Percentiles rank a stretch among this genome's conserved stretches.
Evolutionary conservation across 2,797 vertebrate species (phyloP).

Genomic region (Lepidocolaptes lacrymiger): DNA sequence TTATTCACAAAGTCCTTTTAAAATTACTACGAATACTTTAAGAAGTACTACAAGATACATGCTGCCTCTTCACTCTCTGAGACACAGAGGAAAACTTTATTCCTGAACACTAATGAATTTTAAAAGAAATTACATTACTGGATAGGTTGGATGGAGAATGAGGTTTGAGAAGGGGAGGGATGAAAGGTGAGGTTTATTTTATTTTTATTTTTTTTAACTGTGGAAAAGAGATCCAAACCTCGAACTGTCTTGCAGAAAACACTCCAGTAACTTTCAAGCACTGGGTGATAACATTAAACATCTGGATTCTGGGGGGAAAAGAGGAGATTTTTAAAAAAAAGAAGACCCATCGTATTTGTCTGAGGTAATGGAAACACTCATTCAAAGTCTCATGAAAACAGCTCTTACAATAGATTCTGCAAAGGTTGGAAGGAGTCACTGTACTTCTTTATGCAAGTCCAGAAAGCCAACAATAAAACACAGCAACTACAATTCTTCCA

Average conservation of each 20-base stretch:
- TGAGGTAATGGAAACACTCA: constrained; percentile 50
- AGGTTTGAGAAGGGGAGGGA: not conserved
- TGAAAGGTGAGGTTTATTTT: not conserved
- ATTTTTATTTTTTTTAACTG: not conserved
- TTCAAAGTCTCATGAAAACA: not conserved
- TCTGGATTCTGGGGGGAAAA: not conserved
- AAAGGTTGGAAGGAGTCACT: not conserved
- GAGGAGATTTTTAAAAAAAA: not conserved
- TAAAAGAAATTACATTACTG: not conserved
- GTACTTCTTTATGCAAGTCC: not conserved
- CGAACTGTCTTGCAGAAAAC: not conserved
- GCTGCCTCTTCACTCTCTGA: not conserved
- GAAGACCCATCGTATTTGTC: not conserved
- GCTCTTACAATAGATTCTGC: not conserved
- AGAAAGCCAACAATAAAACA: constrained; percentile 16
- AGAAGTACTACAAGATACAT: not conserved
- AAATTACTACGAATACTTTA: not conserved
- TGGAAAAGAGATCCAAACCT: not conserved
- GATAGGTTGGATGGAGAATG: not conserved
- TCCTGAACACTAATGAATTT: not conserved
- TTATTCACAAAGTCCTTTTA: not conserved
- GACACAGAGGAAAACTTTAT: not conserved
- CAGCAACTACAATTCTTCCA: constrained; percentile 8
- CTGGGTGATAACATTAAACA: not conserved
- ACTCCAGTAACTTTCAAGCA: not conserved